These are phyloP conservation scores for Dasyornis broadbenti DNA, from an alignment of 2,113 vertebrate species.

Conservation along the genomic window DNA sequence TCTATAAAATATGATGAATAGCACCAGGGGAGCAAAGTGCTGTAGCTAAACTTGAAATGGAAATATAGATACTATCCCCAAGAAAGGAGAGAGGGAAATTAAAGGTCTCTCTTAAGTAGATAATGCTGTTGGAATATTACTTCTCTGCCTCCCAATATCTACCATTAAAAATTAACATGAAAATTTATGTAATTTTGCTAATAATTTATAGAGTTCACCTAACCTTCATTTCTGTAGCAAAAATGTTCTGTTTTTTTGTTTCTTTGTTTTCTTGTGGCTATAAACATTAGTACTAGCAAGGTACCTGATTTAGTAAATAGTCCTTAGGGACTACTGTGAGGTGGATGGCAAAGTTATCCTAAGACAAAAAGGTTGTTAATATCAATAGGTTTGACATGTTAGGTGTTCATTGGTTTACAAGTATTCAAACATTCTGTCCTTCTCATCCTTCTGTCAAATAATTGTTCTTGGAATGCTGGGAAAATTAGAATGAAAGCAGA, in stretches of 20 bases:
- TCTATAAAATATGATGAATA: neutral
- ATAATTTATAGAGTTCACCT: neutral
- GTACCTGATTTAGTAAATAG: neutral
- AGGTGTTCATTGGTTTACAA: neutral
- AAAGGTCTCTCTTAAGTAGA: neutral
- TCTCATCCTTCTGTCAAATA: neutral
- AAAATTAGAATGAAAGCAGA: neutral
- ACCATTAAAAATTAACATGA: neutral
- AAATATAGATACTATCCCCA: neutral
- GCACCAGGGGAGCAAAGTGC: neutral
- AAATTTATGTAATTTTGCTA: neutral
- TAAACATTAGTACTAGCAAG: neutral
- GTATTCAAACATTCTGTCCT: neutral
- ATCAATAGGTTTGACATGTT: neutral
- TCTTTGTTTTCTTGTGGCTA: neutral
- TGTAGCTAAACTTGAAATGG: neutral
- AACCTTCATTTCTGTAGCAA: neutral
- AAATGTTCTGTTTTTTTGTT: neutral
- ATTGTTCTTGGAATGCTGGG: neutral
- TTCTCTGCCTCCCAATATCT: neutral
- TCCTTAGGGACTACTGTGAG: neutral
- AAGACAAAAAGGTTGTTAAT: neutral
- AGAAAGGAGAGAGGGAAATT: neutral
- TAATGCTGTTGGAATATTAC: neutral
- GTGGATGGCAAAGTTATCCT: neutral